Evolutionary conservation across 2,888 invertebrate genomes (phyloP).

Genomic region (Drosophila rellima): DNA sequence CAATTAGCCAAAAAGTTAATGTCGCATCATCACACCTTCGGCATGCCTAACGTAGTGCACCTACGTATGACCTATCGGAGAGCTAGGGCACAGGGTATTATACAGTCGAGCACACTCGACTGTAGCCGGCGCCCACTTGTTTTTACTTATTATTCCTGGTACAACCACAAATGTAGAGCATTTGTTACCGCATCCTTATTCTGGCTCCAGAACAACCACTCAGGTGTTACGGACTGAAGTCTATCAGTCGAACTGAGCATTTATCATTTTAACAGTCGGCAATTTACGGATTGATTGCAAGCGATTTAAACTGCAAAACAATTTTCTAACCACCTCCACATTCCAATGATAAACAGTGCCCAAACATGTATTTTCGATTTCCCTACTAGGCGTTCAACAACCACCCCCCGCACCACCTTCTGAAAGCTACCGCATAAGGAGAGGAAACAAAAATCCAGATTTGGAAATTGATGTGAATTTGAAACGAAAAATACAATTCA

Average conservation of each 20-base stretch:
- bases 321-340: constrained; percentile 44
- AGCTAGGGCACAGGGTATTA: no score
- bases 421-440: constrained; percentile 1
- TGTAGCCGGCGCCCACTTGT: no score
- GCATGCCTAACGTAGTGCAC: no score
- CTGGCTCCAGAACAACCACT: not conserved
- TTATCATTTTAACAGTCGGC: constrained; percentile 74
- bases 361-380: constrained; percentile 38
- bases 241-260: constrained; percentile 46
- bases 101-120: no score
- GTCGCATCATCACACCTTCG: no score
- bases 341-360: constrained; percentile 10
- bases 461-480: constrained; percentile 53
- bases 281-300: constrained; percentile 70
- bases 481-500: constrained; percentile 45
- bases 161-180: constrained; percentile 29
- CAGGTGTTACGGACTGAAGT: constrained; percentile 33
- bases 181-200: not conserved
- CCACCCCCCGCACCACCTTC: constrained; percentile 1
- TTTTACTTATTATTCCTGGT: no score
- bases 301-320: constrained; percentile 67
- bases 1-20: no score
- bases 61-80: no score
- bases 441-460: constrained; percentile 38
- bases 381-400: constrained; percentile 9